Evolutionary conservation across 2,113 vertebrate species (phyloP).

Genomic region (Pipa parva): DNA sequence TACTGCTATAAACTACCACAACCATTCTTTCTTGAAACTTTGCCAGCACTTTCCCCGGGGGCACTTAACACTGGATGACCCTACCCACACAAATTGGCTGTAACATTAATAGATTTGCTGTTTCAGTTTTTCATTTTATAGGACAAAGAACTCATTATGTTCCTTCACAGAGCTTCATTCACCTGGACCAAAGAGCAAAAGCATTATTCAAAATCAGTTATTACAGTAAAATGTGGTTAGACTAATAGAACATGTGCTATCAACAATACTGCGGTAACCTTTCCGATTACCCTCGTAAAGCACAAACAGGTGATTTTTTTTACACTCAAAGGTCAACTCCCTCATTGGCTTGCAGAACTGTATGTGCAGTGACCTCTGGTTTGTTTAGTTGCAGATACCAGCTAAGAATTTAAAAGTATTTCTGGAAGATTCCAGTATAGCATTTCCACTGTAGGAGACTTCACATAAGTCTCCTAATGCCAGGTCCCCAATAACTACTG

Average conservation of each 20-base stretch:
- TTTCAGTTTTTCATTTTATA: conserved; percentile 25
- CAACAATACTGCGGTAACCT: neutral
- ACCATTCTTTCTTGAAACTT: neutral
- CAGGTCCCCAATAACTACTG: too few species aligned
- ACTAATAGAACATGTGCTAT: neutral
- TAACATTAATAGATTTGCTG: conserved; percentile 17
- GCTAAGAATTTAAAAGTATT: too few species aligned
- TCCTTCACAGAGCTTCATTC: conserved; percentile 16
- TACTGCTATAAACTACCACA: neutral
- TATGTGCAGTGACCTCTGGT: too few species aligned
- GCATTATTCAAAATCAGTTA: conserved; percentile 3
- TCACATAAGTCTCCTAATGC: too few species aligned
- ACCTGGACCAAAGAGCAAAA: neutral
- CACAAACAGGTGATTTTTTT: neutral
- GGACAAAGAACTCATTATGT: conserved; percentile 29
- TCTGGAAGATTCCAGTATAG: too few species aligned
- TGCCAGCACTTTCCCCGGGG: neutral
- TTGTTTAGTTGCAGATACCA: too few species aligned
- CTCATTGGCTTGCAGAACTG: too few species aligned
- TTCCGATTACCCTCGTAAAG: neutral
- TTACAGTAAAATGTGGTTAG: neutral
- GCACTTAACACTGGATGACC: conserved; percentile 16
- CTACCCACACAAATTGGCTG: conserved; percentile 5
- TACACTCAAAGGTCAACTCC: too few species aligned
- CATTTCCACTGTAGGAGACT: too few species aligned